Evolutionary conservation across 2,113 vertebrate species (phyloP).

Genomic region (Rhabdomys dilectus): DNA sequence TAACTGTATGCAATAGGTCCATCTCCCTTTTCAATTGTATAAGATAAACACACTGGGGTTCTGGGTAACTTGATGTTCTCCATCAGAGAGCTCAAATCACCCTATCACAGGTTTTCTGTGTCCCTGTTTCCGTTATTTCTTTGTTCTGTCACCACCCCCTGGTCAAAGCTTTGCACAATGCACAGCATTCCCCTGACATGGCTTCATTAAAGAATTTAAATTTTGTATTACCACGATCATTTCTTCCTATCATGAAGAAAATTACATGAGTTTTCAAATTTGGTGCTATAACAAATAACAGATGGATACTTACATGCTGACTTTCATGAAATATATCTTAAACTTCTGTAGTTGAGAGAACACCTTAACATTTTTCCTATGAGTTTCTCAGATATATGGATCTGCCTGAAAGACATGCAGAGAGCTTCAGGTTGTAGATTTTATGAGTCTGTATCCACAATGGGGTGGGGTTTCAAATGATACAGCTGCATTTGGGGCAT

Average conservation of each 20-base stretch:
- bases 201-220: neutral
- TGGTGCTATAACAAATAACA: neutral
- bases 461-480: neutral
- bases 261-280: neutral
- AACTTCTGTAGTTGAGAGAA: neutral
- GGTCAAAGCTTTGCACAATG: neutral
- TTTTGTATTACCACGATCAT: neutral
- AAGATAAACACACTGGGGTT: neutral
- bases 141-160: neutral
- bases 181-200: neutral
- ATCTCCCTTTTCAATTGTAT: neutral
- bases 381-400: neutral
- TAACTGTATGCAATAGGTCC: neutral
- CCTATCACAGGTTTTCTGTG: neutral
- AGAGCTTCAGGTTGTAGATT: neutral
- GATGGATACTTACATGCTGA: neutral
- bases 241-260: conserved; percentile 19
- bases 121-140: neutral
- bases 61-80: neutral
- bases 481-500: neutral
- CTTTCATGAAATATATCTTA: conserved; percentile 12
- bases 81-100: neutral
- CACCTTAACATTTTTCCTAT: neutral
- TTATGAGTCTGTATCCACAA: neutral
- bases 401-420: neutral